Conservation (phyloP, 2,797 vertebrate genomes). For the Brachyalestes nurse region DNA sequence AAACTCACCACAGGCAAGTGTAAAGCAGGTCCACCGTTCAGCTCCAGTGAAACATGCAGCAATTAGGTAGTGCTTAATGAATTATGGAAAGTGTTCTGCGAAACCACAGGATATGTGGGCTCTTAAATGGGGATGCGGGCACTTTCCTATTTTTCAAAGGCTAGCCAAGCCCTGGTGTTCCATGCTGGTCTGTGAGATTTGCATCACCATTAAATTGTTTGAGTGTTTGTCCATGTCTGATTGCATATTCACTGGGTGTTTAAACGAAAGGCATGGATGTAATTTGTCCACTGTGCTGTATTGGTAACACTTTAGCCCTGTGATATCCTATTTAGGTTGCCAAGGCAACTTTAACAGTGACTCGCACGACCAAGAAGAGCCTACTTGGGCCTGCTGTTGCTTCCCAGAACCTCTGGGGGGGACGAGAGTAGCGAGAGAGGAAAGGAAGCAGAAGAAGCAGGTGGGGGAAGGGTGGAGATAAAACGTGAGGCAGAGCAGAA, state of each 20-base stretch:
- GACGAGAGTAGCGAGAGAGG: constrained; percentile 26
- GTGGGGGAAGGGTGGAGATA: constrained; percentile 44
- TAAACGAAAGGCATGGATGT: not conserved
- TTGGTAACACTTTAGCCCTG: constrained; percentile 7
- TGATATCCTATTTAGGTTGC: constrained; percentile 44
- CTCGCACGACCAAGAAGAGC: constrained; percentile 36
- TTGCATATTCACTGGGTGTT: not conserved
- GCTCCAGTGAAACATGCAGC: constrained; percentile 11
- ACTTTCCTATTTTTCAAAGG: constrained; percentile 34
- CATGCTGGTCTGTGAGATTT: constrained; percentile 1
- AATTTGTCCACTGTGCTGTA: constrained; percentile 4
- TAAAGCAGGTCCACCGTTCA: constrained; percentile 30
- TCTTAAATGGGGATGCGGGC: constrained; percentile 45
- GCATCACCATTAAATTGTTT: constrained; percentile 8
- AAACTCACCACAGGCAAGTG: constrained; percentile 34
- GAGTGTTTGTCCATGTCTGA: constrained; percentile 11
- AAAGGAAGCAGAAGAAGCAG: constrained; percentile 25
- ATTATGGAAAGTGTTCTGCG: constrained; percentile 43
- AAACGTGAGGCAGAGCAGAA: constrained; percentile 53
- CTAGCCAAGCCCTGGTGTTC: not conserved
- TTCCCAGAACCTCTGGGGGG: constrained; percentile 50
- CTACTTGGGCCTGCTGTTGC: constrained; percentile 51
- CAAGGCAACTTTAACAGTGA: constrained; percentile 32
- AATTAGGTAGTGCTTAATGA: constrained; percentile 51
- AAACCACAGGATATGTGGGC: constrained; percentile 50